phyloP scores from a whole-genome alignment of 2,888 invertebrate species.

The Teinopalpus imperialis region DNA sequence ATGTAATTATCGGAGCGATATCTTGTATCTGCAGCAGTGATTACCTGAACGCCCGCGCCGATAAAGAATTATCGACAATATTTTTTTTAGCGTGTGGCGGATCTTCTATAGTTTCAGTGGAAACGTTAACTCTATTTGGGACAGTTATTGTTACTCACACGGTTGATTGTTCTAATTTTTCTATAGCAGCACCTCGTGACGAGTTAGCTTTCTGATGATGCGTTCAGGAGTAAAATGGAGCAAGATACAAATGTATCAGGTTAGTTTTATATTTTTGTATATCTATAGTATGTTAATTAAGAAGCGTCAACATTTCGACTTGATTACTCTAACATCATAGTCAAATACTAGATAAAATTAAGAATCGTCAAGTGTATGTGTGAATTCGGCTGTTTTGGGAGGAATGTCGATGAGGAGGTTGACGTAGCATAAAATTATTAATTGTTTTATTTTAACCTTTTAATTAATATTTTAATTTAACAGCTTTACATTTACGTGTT shows the following conservation, averaged over 20 bases:
- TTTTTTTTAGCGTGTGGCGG: background rate
- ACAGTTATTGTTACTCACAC: conserved; percentile 24
- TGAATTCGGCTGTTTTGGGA: too few relatives aligned
- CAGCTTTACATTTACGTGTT: too few relatives aligned
- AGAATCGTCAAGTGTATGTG: too few relatives aligned
- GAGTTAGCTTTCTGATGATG: background rate
- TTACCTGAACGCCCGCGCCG: conserved; percentile 57
- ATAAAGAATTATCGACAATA: conserved; percentile 24
- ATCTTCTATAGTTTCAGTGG: conserved; percentile 10
- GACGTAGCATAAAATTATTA: too few relatives aligned
- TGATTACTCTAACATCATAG: too few relatives aligned
- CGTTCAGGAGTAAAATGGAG: conserved; percentile 4
- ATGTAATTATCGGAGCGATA: conserved; percentile 43
- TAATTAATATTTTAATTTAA: too few relatives aligned
- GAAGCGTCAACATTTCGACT: too few relatives aligned
- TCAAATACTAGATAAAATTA: too few relatives aligned
- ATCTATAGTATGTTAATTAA: too few relatives aligned
- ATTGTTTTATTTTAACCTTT: too few relatives aligned
- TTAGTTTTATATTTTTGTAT: conserved; percentile 8
- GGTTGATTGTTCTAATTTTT: conserved; percentile 25
- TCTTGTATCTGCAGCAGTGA: conserved; percentile 63
- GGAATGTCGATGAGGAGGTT: too few relatives aligned
- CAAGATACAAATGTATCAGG: conserved; percentile 9
- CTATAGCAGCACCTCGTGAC: background rate
- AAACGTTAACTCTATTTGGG: conserved; percentile 10